These are phyloP conservation scores for Mythimna impura DNA, from an alignment of 2,888 invertebrate genomes.

Conservation along the genomic window DNA sequence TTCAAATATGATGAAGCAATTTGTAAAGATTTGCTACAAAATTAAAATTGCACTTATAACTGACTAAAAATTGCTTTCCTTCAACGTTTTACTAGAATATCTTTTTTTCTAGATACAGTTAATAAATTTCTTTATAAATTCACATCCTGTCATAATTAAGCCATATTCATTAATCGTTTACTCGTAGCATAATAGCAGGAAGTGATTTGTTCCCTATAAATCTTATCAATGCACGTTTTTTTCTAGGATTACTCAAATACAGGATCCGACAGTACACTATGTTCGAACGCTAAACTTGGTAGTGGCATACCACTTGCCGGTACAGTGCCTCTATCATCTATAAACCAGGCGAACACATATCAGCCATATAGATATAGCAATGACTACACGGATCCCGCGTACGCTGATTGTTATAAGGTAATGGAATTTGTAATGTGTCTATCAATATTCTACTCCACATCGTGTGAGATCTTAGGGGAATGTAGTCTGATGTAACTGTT, in stretches of 20 bases:
- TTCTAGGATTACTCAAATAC: conserved; percentile 91
- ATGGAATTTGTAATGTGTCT: conserved; percentile 60
- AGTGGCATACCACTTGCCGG: conserved; percentile 94
- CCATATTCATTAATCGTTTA: background rate
- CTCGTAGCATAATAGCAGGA: background rate
- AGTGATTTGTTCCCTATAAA: conserved; percentile 10
- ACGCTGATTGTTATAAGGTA: conserved; percentile 94
- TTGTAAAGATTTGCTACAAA: background rate
- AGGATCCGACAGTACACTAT: conserved; percentile 90
- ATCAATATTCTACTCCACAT: conserved; percentile 64
- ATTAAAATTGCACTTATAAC: background rate
- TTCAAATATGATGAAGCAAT: background rate
- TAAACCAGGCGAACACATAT: conserved; percentile 89
- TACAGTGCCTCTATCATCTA: conserved; percentile 93
- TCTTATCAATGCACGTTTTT: conserved; percentile 22
- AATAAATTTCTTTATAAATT: background rate
- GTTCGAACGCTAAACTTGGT: conserved; percentile 88
- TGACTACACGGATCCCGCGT: conserved; percentile 94
- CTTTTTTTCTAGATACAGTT: background rate
- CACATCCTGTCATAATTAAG: background rate
- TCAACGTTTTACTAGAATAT: background rate
- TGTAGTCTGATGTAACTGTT: conserved; percentile 18
- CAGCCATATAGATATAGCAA: conserved; percentile 92
- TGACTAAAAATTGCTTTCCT: too few relatives aligned
- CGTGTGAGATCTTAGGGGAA: conserved; percentile 41